Evolutionary conservation across 2,113 vertebrate genomes (phyloP).

Genomic region (Ciconia stormi): DNA sequence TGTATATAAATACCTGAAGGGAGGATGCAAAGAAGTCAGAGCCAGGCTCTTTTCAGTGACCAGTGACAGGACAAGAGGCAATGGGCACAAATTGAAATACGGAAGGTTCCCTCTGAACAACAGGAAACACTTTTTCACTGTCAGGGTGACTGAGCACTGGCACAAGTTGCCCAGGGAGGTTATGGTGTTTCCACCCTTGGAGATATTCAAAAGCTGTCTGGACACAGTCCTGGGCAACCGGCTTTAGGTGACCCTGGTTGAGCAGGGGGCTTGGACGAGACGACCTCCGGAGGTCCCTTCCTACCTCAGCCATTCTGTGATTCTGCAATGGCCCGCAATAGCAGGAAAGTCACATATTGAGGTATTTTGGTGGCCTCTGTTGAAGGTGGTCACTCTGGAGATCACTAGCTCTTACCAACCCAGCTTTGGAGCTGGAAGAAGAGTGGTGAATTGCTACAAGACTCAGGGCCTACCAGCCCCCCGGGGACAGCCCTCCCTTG

Average conservation of each 20-base stretch:
- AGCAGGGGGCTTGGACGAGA: not conserved
- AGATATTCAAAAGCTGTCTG: not conserved
- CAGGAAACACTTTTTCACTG: not conserved
- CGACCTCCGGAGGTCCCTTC: not conserved
- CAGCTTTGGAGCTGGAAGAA: not conserved
- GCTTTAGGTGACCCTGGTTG: not conserved
- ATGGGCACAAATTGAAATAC: not conserved
- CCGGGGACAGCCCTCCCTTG: not conserved
- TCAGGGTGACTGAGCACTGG: not conserved
- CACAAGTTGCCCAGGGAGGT: not conserved
- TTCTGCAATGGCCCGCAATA: not conserved
- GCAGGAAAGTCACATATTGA: not conserved
- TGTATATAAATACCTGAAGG: not conserved
- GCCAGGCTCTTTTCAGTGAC: not conserved
- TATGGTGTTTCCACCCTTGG: not conserved
- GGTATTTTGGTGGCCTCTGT: not conserved
- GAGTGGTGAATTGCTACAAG: not conserved
- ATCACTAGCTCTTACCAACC: not conserved
- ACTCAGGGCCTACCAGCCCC: not conserved
- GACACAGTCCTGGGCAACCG: not conserved
- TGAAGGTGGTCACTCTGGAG: not conserved
- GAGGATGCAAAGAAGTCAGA: not conserved
- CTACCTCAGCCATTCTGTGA: not conserved
- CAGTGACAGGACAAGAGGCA: not conserved
- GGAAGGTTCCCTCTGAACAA: not conserved